Base-by-base conservation (phyloP, 1,140 invertebrate species). In the Drosophila sulfurigaster region DNA sequence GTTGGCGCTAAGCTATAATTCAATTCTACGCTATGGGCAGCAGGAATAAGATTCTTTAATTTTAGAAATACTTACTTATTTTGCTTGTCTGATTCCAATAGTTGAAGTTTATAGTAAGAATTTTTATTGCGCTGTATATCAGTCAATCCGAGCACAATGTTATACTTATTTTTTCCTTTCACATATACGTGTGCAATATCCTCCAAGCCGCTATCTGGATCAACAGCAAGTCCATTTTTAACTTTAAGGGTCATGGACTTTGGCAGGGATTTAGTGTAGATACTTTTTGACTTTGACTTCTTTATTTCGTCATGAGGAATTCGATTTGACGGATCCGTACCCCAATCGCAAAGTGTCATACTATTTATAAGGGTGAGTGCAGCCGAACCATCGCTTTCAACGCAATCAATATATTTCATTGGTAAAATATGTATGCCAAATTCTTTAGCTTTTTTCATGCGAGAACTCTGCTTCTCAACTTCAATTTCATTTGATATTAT, bases 51-150 rank as follows among this genome's bases (percentile, higher is more conserved):
- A 41, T 11, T 11, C 1, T 4, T 5, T 2, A 20, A 30, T 15
- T 16, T 16, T 32, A 20, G 32, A 46, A 54, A 51, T 32, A 89
- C 78, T 74, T 93, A 97, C 94, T 93, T 94, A 6, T 95, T 93
- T 43, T 92, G 92, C 15, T 92, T 93, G 91, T 99, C 97, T 11
- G 95, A 91, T 92, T 98, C 95, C 10, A 99, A 93, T 38, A 99
- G 92, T 93, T 99, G 99, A 32, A 99, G 74, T 93, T 99, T 99
- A 92, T 99, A 99, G 93, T 94, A 99, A 4, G 97, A 98, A 93
- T 99, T 99, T 82, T 96, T 98, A 56, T 97, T 96, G 7, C 93
- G 94, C 67, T 96, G 95, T 41, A 99, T 95, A 92, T 99, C 97
- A 1, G 98, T 98, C 74, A 96, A 93, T 16, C 96, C 96, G 4